Percentiles rank a stretch among this genome's conserved stretches.
Conservation (phyloP, 2,888 invertebrate species). For the Anoncus sp. region DNA sequence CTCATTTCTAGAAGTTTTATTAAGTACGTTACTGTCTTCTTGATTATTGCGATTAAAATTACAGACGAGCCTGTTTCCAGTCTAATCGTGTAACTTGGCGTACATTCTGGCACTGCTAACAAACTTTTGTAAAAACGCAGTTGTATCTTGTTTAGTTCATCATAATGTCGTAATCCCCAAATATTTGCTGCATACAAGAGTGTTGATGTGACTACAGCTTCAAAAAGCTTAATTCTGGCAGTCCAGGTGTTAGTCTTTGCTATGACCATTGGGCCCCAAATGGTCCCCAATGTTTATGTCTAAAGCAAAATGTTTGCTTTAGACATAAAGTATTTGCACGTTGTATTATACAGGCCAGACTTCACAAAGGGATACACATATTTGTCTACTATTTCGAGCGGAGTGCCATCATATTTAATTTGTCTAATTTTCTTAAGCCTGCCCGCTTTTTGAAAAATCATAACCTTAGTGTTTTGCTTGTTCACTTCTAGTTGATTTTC, state of each 20-base stretch:
- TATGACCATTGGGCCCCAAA: slow-evolving; percentile 4
- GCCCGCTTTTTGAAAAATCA: slow-evolving; percentile 51
- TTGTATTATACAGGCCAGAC: slow-evolving; percentile 21
- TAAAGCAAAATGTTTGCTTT: slow-evolving; percentile 47
- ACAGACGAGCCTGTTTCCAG: slow-evolving; percentile 23
- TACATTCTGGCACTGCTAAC: slow-evolving; percentile 2
- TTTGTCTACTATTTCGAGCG: slow-evolving; percentile 29
- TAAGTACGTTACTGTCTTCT: background rate
- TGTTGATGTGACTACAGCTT: slow-evolving; percentile 6
- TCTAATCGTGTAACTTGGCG: slow-evolving; percentile 26
- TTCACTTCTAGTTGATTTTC: slow-evolving; percentile 30
- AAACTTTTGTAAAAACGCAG: slow-evolving; percentile 11
- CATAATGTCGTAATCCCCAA: slow-evolving; percentile 29
- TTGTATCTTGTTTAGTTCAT: slow-evolving; percentile 28
- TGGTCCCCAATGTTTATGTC: slow-evolving; percentile 1
- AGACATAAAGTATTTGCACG: background rate
- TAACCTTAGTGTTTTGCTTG: background rate
- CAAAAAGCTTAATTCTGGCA: background rate
- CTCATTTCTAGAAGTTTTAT: slow-evolving; percentile 11
- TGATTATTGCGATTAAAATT: background rate
- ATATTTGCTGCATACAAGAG: slow-evolving; percentile 13
- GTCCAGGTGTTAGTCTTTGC: slow-evolving; percentile 4
- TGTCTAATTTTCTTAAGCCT: slow-evolving; percentile 3
- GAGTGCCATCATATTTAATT: slow-evolving; percentile 32
- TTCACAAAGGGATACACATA: slow-evolving; percentile 44